Percentiles rank a stretch among this genome's conserved stretches.
Conservation (phyloP, 2,113 vertebrate species). For the Sinocyclocheilus anophthalmus region DNA sequence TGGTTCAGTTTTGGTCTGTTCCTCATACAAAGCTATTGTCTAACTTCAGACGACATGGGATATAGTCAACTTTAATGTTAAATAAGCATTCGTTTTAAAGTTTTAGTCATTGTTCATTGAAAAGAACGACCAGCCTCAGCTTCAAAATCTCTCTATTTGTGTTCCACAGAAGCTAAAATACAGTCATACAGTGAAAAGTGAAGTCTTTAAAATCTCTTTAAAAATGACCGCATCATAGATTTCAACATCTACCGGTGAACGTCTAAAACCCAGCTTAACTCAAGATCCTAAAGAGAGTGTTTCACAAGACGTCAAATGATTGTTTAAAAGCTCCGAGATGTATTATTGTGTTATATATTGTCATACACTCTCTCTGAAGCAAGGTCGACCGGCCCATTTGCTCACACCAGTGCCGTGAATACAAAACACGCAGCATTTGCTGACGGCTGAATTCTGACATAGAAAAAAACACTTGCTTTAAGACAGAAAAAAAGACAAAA, state of each 20-base stretch:
- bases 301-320: constrained; percentile 2
- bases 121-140: no score
- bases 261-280: not conserved
- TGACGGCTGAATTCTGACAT: constrained; percentile 19
- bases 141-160: no score
- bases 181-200: no score
- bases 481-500: constrained; percentile 12
- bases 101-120: no score
- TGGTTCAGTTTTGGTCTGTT: not conserved
- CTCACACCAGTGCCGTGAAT: constrained; percentile 19
- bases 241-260: not conserved
- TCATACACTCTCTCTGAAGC: constrained; percentile 10
- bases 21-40: not conserved
- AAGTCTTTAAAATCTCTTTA: not conserved
- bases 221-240: not conserved
- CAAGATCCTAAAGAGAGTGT: not conserved
- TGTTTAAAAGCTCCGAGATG: constrained; percentile 27
- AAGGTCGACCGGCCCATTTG: constrained; percentile 27
- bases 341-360: constrained; percentile 14
- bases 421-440: constrained; percentile 17
- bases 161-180: no score
- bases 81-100: not conserved
- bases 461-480: constrained; percentile 16
- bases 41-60: not conserved
- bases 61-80: not conserved